Evolutionary conservation across 2,888 invertebrate genomes (phyloP).

Genomic region (Melitaea athalia): DNA sequence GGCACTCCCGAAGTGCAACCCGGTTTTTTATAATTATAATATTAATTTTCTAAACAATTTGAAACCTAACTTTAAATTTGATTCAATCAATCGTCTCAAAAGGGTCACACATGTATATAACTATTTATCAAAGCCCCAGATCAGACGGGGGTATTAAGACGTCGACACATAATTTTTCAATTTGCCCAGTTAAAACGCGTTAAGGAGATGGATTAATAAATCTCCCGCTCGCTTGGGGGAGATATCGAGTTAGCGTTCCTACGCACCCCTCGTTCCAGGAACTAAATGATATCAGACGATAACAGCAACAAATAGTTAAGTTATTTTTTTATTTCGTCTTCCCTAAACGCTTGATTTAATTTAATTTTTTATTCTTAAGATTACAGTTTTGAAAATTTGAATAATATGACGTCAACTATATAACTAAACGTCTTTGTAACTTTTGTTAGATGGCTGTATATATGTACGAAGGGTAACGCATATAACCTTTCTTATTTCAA

Average conservation of each 20-base stretch:
- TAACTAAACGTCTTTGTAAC: no score
- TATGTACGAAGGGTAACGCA: no score
- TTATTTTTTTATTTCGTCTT: not conserved
- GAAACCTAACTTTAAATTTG: not conserved
- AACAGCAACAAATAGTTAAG: slow-evolving; percentile 3
- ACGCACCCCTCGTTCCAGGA: slow-evolving; percentile 42
- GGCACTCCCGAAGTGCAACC: no score
- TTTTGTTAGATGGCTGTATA: no score
- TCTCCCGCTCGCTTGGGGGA: slow-evolving; percentile 62
- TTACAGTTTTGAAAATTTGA: not conserved
- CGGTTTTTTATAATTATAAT: no score
- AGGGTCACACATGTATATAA: slow-evolving; percentile 15
- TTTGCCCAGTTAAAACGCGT: slow-evolving; percentile 73
- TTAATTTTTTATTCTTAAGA: not conserved
- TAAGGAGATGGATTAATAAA: slow-evolving; percentile 80
- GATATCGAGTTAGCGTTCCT: slow-evolving; percentile 67
- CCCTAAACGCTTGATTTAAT: not conserved
- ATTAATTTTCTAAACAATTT: not conserved
- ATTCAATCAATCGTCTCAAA: not conserved
- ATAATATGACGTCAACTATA: no score
- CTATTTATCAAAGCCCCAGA: slow-evolving; percentile 32
- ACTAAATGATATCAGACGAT: slow-evolving; percentile 21
- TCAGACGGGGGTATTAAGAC: slow-evolving; percentile 48
- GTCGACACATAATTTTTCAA: slow-evolving; percentile 76
- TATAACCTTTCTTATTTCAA: no score